Base-by-base conservation (phyloP, 1,140 invertebrate species). In the Drosophila pandora region DNA sequence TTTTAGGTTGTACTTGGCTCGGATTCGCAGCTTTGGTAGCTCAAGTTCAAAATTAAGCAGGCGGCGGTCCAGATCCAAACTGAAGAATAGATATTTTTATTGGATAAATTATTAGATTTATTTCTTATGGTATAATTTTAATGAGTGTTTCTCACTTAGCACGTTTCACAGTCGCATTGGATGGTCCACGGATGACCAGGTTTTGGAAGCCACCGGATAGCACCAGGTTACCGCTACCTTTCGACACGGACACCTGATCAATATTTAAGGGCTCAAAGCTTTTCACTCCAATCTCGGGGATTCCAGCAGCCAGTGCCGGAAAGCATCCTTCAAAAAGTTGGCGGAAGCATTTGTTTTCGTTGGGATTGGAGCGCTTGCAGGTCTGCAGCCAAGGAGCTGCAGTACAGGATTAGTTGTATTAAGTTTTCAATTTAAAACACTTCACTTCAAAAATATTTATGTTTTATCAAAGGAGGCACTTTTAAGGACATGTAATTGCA, bases 1-100 rank as follows among this genome's bases (percentile, higher is more conserved):
- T 72, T 93, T 94, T 2, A 94, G 79, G 80, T 94, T 93, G 65
- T 94, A 94, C 62, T 93, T 92, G 7, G 93, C 91, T 62, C 92
- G 92, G 7, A 94, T 93, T 5, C 92, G 92, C 21, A 94, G 90
- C 1, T 90, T 68, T 2, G 94, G 93, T 10, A 94, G 85, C 59
- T 92, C 90, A 8, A 94, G 83, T 32, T 93, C 93, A 45, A 94
- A 93, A 65, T 93, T 92, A 25, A 93, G 75, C 17, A 88, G 79
- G 23, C 92, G 91, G 23, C 92, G 91, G 2, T 90, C 78, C 6
- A 93, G 58, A 79, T 93, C 92, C 47, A 94, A 76, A 47, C 93
- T 1, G 28, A 34, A 34, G 8, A n/a, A 3, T 21, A 22, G 17
- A 2, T 4, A 25, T 25, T 37, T 37, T 10, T 37, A 37, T 6